Conservation (phyloP, 2,888 invertebrate species). For the Phyto melanocephala region DNA sequence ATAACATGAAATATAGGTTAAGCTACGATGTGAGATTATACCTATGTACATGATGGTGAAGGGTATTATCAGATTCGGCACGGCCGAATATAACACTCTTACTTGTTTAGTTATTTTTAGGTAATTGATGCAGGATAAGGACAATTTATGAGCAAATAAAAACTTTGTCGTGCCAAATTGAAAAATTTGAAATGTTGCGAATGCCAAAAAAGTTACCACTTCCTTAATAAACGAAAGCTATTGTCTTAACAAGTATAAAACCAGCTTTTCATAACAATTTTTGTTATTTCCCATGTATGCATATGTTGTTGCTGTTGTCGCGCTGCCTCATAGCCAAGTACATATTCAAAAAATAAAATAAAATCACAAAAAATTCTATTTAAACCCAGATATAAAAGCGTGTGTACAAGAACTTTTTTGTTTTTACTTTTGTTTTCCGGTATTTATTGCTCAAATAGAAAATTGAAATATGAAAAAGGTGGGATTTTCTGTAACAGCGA, state of each 20-base stretch:
- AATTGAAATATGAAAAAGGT: constrained; percentile 28
- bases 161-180: too few relatives aligned
- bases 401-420: neutral
- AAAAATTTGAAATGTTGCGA: too few relatives aligned
- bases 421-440: neutral
- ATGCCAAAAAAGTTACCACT: neutral
- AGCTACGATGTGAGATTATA: too few relatives aligned
- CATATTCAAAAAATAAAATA: constrained; percentile 2
- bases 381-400: neutral
- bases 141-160: too few relatives aligned
- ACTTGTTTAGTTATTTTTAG: too few relatives aligned
- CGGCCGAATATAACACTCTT: too few relatives aligned
- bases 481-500: constrained; percentile 3
- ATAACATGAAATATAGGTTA: too few relatives aligned
- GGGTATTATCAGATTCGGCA: too few relatives aligned
- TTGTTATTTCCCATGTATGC: neutral
- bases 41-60: too few relatives aligned
- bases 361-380: constrained; percentile 14
- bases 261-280: neutral
- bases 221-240: neutral
- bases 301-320: neutral
- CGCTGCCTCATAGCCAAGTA: neutral
- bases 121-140: too few relatives aligned
- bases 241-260: neutral
- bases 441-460: neutral